Evolutionary conservation across 2,797 vertebrate genomes (phyloP).

Genomic region (Anolis apletophallus): DNA sequence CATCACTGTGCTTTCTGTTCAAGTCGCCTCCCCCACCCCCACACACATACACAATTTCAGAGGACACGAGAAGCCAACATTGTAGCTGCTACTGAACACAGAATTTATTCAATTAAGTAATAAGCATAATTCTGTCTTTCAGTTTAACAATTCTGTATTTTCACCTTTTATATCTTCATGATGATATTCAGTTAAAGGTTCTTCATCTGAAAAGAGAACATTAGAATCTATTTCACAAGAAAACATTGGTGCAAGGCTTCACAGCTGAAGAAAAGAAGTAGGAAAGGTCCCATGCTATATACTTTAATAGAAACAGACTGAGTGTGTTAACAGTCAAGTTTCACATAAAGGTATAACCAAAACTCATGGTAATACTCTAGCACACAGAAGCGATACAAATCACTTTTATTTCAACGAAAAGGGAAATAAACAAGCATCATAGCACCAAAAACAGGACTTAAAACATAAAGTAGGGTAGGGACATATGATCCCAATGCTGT

Average conservation of each 20-base stretch:
- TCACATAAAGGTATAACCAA: neutral
- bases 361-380: neutral
- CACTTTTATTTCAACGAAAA: neutral
- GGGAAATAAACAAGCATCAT: neutral
- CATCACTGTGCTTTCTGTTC: neutral
- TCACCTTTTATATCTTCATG: conserved; percentile 37
- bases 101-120: neutral
- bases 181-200: conserved; percentile 24
- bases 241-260: neutral
- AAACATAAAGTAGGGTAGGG: neutral
- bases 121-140: neutral
- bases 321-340: neutral
- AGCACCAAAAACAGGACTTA: neutral
- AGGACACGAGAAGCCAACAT: neutral
- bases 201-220: conserved; percentile 33
- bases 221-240: neutral
- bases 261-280: neutral
- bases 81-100: neutral
- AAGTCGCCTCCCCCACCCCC: too few species aligned
- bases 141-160: neutral
- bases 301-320: neutral
- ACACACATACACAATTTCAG: neutral
- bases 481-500: too few species aligned
- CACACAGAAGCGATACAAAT: neutral
- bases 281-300: neutral